Percentiles rank a stretch among this genome's conserved stretches.
phyloP scores from a whole-genome alignment of 2,888 invertebrate genomes.

The Nebria salina region DNA sequence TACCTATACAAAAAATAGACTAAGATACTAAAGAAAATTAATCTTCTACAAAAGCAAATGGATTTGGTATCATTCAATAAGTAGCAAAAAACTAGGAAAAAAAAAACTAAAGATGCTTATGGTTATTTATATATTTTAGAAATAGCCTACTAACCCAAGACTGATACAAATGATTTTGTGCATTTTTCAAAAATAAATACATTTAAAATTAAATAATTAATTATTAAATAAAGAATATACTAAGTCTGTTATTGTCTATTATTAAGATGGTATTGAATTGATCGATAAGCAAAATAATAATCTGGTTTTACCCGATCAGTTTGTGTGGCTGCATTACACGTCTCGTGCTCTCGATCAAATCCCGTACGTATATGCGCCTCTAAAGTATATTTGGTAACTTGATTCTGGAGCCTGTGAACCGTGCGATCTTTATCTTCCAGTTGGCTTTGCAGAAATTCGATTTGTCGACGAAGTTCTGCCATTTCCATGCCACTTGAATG shows the following conservation, averaged over 20 bases:
- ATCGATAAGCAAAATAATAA: neutral
- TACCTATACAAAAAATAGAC: constrained; percentile 59
- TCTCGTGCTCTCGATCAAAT: constrained; percentile 64
- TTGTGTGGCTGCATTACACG: constrained; percentile 85
- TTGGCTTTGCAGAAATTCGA: constrained; percentile 86
- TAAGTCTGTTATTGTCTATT: too few relatives aligned
- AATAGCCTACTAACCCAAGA: neutral
- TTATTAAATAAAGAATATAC: neutral
- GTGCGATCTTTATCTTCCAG: constrained; percentile 86
- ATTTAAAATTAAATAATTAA: neutral
- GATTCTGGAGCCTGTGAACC: constrained; percentile 81
- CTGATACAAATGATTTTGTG: neutral
- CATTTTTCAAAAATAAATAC: neutral
- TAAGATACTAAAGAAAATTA: constrained; percentile 38
- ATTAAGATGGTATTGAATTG: too few relatives aligned
- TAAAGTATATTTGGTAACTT: constrained; percentile 67
- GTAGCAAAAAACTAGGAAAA: neutral
- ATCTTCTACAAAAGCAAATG: constrained; percentile 42
- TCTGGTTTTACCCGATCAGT: constrained; percentile 77
- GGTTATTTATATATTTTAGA: neutral
- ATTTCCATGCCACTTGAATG: constrained; percentile 70
- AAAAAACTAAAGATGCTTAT: neutral
- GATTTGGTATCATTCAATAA: neutral
- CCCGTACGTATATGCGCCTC: constrained; percentile 53
- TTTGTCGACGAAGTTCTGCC: constrained; percentile 82